phyloP scores from a whole-genome alignment of 1,140 invertebrate species.

The Euura lappo region DNA sequence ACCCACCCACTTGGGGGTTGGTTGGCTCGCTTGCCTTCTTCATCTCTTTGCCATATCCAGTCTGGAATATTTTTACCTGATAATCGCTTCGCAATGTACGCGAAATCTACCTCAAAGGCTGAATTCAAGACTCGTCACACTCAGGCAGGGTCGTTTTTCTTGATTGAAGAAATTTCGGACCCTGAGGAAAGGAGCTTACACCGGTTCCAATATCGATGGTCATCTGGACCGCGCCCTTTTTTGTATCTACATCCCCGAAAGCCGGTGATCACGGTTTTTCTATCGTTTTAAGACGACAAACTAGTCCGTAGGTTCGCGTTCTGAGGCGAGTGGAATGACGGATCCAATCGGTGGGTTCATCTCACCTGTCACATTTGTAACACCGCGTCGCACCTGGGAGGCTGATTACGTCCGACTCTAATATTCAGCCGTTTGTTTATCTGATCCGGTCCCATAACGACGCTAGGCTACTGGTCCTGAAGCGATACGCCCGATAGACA shows the following conservation, averaged over 20 bases:
- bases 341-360: neutral
- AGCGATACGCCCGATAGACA: neutral
- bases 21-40: no score
- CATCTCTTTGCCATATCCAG: no score
- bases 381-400: constrained; percentile 35
- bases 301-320: no score
- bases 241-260: neutral
- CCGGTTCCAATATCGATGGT: neutral
- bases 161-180: neutral
- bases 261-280: neutral
- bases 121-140: no score
- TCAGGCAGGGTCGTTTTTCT: no score
- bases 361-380: constrained; percentile 2
- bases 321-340: neutral
- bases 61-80: no score
- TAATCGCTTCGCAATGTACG: no score
- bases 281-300: neutral
- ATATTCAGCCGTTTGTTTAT: constrained; percentile 50
- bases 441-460: constrained; percentile 51
- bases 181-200: neutral
- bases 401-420: constrained; percentile 50
- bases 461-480: constrained; percentile 35
- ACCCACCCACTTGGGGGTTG: neutral
- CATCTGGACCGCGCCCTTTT: constrained; percentile 1
- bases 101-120: no score